Conservation (phyloP, 2,113 vertebrate species). For the Vireo altiloquus region DNA sequence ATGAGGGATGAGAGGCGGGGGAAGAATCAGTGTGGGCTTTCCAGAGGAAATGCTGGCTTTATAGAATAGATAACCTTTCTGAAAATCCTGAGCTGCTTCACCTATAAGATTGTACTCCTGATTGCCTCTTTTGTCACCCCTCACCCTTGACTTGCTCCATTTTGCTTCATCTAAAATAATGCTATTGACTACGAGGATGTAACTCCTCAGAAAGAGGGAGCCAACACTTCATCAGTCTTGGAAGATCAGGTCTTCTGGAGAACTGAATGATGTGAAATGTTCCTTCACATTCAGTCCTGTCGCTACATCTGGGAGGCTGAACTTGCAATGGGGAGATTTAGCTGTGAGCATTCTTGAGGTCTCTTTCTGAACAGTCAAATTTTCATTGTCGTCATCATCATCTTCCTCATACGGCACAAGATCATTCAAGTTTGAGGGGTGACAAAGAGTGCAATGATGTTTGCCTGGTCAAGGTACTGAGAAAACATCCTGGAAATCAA, state of each 20-base stretch:
- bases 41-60: not conserved
- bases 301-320: not conserved
- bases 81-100: not conserved
- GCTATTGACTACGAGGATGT: not conserved
- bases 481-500: not conserved
- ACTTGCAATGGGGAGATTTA: not conserved
- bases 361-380: not conserved
- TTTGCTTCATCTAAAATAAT: not conserved
- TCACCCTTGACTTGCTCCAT: not conserved
- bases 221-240: not conserved
- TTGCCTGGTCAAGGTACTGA: not conserved
- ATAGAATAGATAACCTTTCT: not conserved
- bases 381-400: not conserved
- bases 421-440: not conserved
- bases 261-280: not conserved
- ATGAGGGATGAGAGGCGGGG: not conserved
- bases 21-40: not conserved
- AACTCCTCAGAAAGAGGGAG: not conserved
- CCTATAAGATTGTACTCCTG: not conserved
- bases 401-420: not conserved
- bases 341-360: not conserved
- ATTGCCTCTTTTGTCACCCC: not conserved
- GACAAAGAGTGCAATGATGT: not conserved
- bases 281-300: not conserved
- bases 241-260: not conserved